These are phyloP conservation scores for Crepidodera aurea DNA, from an alignment of 2,888 invertebrate genomes.

Conservation along the genomic window DNA sequence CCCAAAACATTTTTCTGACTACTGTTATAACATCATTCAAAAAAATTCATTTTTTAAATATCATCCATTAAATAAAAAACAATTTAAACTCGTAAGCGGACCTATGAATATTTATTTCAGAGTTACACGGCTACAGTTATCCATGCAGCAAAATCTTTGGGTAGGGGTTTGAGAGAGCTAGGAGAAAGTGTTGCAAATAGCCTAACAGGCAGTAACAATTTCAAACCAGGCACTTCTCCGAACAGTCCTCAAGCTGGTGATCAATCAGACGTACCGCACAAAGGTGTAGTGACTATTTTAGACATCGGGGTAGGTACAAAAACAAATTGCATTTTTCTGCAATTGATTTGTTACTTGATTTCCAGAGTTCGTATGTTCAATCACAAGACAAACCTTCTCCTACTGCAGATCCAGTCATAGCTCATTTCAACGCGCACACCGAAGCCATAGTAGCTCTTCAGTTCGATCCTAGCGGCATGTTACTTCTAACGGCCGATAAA, in stretches of 20 bases:
- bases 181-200: conserved; percentile 93
- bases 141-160: conserved; percentile 92
- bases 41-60: too few relatives aligned
- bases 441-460: conserved; percentile 89
- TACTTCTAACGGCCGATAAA: conserved; percentile 90
- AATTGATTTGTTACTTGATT: background rate
- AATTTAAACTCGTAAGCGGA: too few relatives aligned
- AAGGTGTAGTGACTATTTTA: conserved; percentile 88
- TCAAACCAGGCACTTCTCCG: conserved; percentile 57
- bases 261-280: conserved; percentile 71
- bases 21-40: too few relatives aligned
- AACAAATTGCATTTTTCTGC: background rate
- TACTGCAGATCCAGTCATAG: conserved; percentile 73
- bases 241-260: conserved; percentile 53
- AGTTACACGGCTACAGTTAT: conserved; percentile 93
- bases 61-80: too few relatives aligned
- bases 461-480: conserved; percentile 90
- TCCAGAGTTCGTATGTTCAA: conserved; percentile 29
- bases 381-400: conserved; percentile 56
- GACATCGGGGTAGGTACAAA: conserved; percentile 74
- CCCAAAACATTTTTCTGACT: too few relatives aligned
- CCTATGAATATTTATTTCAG: conserved; percentile 62
- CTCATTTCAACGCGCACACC: conserved; percentile 87
- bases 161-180: conserved; percentile 87
- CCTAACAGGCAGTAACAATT: conserved; percentile 73